A percentile compares a stretch with the other conserved stretches of the same genome.
phyloP scores from a whole-genome alignment of 2,888 invertebrate species.

The Dusona sp. region DNA sequence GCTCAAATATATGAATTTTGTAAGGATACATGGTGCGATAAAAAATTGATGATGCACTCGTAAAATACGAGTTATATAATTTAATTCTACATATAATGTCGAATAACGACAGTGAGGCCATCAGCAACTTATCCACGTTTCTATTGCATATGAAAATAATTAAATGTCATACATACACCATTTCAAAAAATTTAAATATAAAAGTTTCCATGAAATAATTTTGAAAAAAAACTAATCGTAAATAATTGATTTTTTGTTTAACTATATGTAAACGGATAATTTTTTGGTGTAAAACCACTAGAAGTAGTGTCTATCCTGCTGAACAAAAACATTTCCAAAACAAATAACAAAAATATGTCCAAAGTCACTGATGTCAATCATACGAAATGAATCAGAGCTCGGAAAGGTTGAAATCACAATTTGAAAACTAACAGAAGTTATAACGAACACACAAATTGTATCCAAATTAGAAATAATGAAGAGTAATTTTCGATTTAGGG shows the following conservation, averaged over 20 bases:
- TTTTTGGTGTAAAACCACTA: too few species aligned
- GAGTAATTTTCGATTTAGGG: conserved; percentile 27
- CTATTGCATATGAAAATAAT: not conserved
- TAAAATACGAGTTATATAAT: conserved; percentile 40
- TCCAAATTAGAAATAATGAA: conserved; percentile 21
- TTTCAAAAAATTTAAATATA: too few species aligned
- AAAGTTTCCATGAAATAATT: too few species aligned
- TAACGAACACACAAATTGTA: not conserved
- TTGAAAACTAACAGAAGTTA: not conserved
- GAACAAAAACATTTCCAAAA: not conserved
- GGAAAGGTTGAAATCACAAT: not conserved
- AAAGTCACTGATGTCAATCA: not conserved
- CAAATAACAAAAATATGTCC: not conserved
- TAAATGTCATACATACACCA: too few species aligned
- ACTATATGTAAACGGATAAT: too few species aligned
- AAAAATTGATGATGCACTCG: conserved; percentile 47
- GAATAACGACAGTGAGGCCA: conserved; percentile 34
- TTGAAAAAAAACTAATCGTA: too few species aligned
- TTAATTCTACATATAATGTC: not conserved
- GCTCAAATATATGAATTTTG: not conserved
- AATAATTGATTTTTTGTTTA: too few species aligned
- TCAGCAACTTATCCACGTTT: not conserved
- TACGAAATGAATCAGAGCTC: not conserved
- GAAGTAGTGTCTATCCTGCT: not conserved
- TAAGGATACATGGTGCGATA: too few species aligned